Evolutionary conservation across 2,113 vertebrate species (phyloP).

Genomic region (Protomyctophum bolini): DNA sequence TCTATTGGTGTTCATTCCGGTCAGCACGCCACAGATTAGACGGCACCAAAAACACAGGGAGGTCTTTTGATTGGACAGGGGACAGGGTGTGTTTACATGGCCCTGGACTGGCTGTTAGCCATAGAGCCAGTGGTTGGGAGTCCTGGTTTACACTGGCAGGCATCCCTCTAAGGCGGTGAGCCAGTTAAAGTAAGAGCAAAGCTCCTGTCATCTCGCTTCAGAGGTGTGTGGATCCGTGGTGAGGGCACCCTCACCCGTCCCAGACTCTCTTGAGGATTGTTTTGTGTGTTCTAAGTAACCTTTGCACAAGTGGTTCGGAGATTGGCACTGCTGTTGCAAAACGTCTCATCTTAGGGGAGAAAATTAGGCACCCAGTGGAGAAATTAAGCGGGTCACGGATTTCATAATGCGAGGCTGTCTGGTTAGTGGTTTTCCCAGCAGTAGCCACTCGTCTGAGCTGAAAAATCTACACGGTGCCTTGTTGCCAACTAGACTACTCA

Average conservation of each 20-base stretch:
- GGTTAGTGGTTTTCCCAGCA: conserved; percentile 12
- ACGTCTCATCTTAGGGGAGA: conserved; percentile 13
- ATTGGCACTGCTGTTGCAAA: conserved; percentile 22
- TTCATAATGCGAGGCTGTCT: conserved; percentile 18
- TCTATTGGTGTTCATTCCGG: not conserved
- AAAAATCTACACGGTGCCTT: conserved; percentile 7
- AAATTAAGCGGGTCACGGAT: conserved; percentile 30
- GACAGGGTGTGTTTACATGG: conserved; percentile 28
- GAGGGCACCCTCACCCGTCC: too few species aligned
- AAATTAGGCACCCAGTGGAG: conserved; percentile 19
- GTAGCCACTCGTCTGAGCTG: conserved; percentile 10
- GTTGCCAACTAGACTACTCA: conserved; percentile 25
- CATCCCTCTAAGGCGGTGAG: not conserved
- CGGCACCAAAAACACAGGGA: not conserved
- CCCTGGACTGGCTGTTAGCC: not conserved
- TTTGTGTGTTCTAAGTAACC: conserved; percentile 27
- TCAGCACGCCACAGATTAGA: not conserved
- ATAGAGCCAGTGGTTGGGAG: conserved; percentile 8
- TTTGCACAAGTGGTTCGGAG: conserved; percentile 3
- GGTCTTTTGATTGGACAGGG: conserved; percentile 32
- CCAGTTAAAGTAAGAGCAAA: conserved; percentile 36
- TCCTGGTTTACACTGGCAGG: conserved; percentile 30
- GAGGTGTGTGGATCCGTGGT: conserved; percentile 19
- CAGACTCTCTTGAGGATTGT: too few species aligned
- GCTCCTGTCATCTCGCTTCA: conserved; percentile 5